Evolutionary conservation across 2,113 vertebrate species (phyloP).

Genomic region (Larimichthys polyactis): DNA sequence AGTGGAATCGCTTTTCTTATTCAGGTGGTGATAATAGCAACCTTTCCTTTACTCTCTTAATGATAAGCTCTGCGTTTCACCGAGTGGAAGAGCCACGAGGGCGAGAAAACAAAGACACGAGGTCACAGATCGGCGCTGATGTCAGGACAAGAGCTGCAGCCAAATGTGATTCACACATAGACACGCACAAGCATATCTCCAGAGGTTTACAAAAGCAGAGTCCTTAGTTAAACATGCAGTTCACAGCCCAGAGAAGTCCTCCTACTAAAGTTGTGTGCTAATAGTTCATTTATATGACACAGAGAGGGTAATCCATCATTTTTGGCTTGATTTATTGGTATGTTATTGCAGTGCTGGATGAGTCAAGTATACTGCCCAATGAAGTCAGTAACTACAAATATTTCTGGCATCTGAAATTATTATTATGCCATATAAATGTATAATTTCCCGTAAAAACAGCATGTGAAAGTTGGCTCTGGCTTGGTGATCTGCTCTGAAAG

Average conservation of each 20-base stretch:
- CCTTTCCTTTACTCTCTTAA: constrained; percentile 19
- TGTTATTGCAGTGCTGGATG: background rate
- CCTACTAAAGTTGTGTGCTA: background rate
- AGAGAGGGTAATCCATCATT: background rate
- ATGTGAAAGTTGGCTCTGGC: too few relatives aligned
- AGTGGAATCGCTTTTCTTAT: background rate
- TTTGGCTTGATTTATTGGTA: background rate
- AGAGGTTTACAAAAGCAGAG: background rate
- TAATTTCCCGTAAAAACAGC: too few relatives aligned
- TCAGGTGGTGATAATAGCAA: constrained; percentile 20
- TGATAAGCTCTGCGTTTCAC: constrained; percentile 9
- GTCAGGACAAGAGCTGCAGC: constrained; percentile 40
- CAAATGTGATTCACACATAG: constrained; percentile 36
- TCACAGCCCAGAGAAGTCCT: background rate
- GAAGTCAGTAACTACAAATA: too few relatives aligned
- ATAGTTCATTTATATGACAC: background rate
- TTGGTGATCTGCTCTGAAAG: too few relatives aligned
- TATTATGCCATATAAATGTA: too few relatives aligned
- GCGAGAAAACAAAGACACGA: constrained; percentile 42
- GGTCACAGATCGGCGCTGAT: constrained; percentile 58
- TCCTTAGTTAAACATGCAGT: constrained; percentile 3
- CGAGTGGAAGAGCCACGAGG: background rate
- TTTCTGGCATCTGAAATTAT: too few relatives aligned
- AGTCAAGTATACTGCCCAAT: background rate
- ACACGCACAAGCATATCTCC: background rate